Percentiles rank a stretch among this genome's conserved stretches.
Conservation (phyloP, 2,888 invertebrate genomes). For the Schizotus pectinicornis region DNA sequence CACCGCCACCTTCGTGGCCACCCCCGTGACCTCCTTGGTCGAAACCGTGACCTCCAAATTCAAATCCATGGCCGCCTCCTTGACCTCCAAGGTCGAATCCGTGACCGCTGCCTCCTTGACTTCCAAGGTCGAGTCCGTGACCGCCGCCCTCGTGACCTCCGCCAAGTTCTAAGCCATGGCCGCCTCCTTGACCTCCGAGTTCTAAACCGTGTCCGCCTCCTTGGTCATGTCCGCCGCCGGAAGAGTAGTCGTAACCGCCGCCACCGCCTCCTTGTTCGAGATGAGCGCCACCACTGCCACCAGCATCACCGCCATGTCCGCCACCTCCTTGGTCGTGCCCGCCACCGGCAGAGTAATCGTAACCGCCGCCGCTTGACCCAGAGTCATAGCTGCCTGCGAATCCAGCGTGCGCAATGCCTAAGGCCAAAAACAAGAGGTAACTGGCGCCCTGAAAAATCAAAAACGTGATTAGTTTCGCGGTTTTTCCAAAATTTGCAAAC, state of each 20-base stretch:
- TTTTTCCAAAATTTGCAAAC: conserved; percentile 1
- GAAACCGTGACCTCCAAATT: conserved; percentile 57
- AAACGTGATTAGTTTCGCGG: conserved; percentile 1
- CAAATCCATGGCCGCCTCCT: conserved; percentile 51
- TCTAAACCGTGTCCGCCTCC: conserved; percentile 55
- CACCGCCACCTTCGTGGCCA: too few relatives aligned
- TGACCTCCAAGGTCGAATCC: conserved; percentile 44
- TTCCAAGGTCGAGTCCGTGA: conserved; percentile 60
- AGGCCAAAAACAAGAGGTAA: conserved; percentile 43
- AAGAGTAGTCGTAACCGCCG: conserved; percentile 53
- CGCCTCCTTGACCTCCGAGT: conserved; percentile 60
- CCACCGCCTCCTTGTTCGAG: conserved; percentile 46
- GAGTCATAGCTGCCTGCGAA: conserved; percentile 44
- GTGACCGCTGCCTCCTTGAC: conserved; percentile 56
- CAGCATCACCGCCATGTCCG: conserved; percentile 26
- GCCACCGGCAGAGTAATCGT: conserved; percentile 9
- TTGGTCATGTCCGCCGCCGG: conserved; percentile 54
- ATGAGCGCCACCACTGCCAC: conserved; percentile 35
- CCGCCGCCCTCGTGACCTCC: conserved; percentile 47
- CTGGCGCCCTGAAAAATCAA: conserved; percentile 40
- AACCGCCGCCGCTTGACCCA: conserved; percentile 23
- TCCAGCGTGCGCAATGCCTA: conserved; percentile 44
- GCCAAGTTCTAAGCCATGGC: conserved; percentile 60
- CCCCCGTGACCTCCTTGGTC: conserved; percentile 26
- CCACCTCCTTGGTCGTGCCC: conserved; percentile 29